These are phyloP conservation scores for Nothocercus nigrocapillus DNA, from an alignment of 2,113 vertebrate species.

Conservation along the genomic window DNA sequence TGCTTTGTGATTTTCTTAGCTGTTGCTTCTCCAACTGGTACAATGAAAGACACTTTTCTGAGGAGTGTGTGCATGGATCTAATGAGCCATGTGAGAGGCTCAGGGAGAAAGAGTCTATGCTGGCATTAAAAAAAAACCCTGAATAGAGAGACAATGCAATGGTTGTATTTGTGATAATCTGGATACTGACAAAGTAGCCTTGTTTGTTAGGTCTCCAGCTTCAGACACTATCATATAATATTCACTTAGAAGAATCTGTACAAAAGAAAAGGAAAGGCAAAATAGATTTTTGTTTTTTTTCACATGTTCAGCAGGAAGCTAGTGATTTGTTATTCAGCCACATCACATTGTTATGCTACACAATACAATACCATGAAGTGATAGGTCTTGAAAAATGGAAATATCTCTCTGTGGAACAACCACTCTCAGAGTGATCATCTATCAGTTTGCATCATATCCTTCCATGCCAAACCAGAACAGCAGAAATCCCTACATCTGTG, in stretches of 20 bases:
- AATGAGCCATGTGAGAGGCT: neutral
- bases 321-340: slow-evolving; percentile 53
- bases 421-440: slow-evolving; percentile 11
- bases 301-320: slow-evolving; percentile 3
- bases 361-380: neutral
- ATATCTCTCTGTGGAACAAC: slow-evolving; percentile 29
- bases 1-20: neutral
- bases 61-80: neutral
- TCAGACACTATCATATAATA: neutral
- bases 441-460: neutral
- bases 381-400: slow-evolving; percentile 51
- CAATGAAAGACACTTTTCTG: neutral
- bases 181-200: slow-evolving; percentile 16
- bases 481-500: slow-evolving; percentile 37
- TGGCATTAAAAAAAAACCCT: slow-evolving; percentile 21
- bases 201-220: slow-evolving; percentile 40
- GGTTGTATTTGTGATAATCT: slow-evolving; percentile 25
- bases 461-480: slow-evolving; percentile 44
- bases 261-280: neutral
- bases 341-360: slow-evolving; percentile 12
- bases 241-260: neutral
- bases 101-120: neutral
- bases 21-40: neutral
- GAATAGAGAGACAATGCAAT: neutral
- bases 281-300: slow-evolving; percentile 29